These are phyloP conservation scores for Mastigias papua DNA, from an alignment of 30 jellyfish, hydroid and myxozoan species.

Conservation along the genomic window DNA sequence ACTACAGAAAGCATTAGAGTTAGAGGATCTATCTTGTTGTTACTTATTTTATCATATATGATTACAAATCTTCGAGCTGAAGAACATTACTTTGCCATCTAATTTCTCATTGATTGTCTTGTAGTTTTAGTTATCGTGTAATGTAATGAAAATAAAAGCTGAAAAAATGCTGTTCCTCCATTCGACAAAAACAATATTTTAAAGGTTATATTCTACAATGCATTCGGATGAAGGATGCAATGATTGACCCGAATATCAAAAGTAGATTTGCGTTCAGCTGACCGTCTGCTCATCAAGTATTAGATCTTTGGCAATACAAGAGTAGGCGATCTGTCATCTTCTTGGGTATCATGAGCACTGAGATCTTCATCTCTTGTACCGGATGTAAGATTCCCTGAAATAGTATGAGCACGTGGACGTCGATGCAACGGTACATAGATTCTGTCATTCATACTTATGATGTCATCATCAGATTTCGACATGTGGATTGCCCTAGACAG, in stretches of 20 bases:
- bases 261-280: neutral
- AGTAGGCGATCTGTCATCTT: neutral
- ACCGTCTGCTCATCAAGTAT: neutral
- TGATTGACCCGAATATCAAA: too few species aligned
- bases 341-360: neutral
- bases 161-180: too few species aligned
- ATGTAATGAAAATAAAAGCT: too few species aligned
- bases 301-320: neutral
- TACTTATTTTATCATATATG: too few species aligned
- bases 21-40: neutral
- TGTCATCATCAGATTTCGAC: constrained; percentile 33
- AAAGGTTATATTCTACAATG: too few species aligned
- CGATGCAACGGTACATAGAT: neutral
- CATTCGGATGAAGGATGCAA: too few species aligned
- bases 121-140: too few species aligned
- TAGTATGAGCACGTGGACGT: constrained; percentile 50
- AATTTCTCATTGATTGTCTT: too few species aligned
- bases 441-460: neutral
- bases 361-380: neutral
- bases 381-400: neutral
- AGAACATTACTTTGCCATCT: neutral
- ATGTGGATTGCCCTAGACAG: neutral
- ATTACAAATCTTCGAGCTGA: neutral
- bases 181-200: too few species aligned
- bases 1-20: neutral